phyloP scores from a whole-genome alignment of 1,140 invertebrate species.

The Scaptomyza graminum region DNA sequence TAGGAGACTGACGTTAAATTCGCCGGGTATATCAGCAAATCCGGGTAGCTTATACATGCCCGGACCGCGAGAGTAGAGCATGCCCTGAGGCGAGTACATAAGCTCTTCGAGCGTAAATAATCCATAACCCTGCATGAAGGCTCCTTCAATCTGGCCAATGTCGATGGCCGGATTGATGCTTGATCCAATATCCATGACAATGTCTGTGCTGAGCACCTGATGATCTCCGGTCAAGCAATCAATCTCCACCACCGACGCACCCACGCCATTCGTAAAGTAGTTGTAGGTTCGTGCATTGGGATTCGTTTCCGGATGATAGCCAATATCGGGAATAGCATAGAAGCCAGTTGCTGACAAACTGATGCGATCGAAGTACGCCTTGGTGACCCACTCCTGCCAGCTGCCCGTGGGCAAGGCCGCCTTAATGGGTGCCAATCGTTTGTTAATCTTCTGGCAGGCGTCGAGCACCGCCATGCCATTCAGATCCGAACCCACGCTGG shows the following conservation, averaged over 20 bases:
- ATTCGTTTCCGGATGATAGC: slow-evolving; percentile 90
- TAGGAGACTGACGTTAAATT: slow-evolving; percentile 96
- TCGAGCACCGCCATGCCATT: slow-evolving; percentile 97
- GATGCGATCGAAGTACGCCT: slow-evolving; percentile 92
- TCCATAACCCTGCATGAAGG: slow-evolving; percentile 96
- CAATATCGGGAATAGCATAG: slow-evolving; percentile 91
- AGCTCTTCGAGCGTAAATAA: slow-evolving; percentile 96
- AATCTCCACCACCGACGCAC: slow-evolving; percentile 92
- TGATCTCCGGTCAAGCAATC: slow-evolving; percentile 95
- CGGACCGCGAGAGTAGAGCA: slow-evolving; percentile 92
- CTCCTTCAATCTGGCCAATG: slow-evolving; percentile 98
- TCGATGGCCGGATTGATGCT: slow-evolving; percentile 98
- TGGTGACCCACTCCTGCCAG: slow-evolving; percentile 94
- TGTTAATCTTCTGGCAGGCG: slow-evolving; percentile 91
- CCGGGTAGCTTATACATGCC: slow-evolving; percentile 97
- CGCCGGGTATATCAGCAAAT: slow-evolving; percentile 93
- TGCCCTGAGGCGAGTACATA: slow-evolving; percentile 92
- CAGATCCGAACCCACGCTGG: slow-evolving; percentile 95
- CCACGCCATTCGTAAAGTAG: slow-evolving; percentile 93
- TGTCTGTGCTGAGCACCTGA: slow-evolving; percentile 93
- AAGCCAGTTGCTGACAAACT: slow-evolving; percentile 94
- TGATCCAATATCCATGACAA: slow-evolving; percentile 96
- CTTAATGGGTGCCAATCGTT: slow-evolving; percentile 91
- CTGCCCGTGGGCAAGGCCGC: slow-evolving; percentile 90
- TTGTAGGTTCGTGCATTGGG: slow-evolving; percentile 88